These are phyloP conservation scores for Cephus pulcher DNA, from an alignment of 2,888 invertebrate genomes.

Conservation along the genomic window DNA sequence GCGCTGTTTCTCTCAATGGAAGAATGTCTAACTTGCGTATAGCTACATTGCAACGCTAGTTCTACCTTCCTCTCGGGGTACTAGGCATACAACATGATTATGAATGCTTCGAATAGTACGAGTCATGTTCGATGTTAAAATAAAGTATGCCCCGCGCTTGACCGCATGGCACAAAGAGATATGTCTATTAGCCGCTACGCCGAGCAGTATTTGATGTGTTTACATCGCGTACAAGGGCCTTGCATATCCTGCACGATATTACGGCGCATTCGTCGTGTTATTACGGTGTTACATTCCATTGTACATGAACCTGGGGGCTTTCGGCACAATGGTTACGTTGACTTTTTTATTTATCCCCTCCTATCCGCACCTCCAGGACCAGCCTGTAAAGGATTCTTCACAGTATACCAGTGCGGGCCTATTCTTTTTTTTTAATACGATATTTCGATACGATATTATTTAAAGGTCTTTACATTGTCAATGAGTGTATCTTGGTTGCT, in stretches of 20 bases:
- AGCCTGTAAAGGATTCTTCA: neutral
- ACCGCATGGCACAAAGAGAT: conserved; percentile 27
- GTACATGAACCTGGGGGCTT: conserved; percentile 38
- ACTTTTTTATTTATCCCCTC: conserved; percentile 16
- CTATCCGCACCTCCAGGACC: neutral
- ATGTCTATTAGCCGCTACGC: conserved; percentile 34
- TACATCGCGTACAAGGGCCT: conserved; percentile 25
- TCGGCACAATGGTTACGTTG: conserved; percentile 34
- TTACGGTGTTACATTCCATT: conserved; percentile 47
- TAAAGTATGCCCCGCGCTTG: conserved; percentile 5
- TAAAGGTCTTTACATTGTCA: neutral
- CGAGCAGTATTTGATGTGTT: conserved; percentile 28
- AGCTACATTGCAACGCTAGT: conserved; percentile 12
- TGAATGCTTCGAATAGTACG: conserved; percentile 26
- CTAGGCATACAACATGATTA: conserved; percentile 16
- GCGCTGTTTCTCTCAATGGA: neutral
- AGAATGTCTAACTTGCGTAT: neutral
- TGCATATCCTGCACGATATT: conserved; percentile 38
- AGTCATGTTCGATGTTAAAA: conserved; percentile 27
- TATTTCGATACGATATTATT: neutral
- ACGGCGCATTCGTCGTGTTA: conserved; percentile 42
- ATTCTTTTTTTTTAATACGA: neutral
- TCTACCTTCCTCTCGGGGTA: conserved; percentile 8
- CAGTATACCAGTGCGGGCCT: neutral
- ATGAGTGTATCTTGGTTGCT: neutral